Evolutionary conservation across 2,797 vertebrate genomes (phyloP), one percentile per base, ranked within the genome.

Genomic region (Sebastes baramenuke): DNA sequence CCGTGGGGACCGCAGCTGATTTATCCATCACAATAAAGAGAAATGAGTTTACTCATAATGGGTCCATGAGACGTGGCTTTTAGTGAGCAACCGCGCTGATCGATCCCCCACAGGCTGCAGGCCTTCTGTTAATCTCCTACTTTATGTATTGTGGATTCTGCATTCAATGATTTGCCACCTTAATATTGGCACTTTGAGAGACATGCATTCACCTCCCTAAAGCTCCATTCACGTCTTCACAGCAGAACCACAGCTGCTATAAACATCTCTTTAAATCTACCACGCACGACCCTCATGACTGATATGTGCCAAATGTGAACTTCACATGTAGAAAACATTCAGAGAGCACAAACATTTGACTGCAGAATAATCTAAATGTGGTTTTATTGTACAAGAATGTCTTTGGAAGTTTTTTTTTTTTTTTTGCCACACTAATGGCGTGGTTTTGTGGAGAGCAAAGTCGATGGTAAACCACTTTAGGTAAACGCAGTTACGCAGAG

Each of bases 11-110:
- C 7, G 79, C 13, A 6, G 52, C 65, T 80, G 65, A 89, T 76
- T 84, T 78, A 84, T 88, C 76, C 74, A 54, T 84, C 83, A 84
- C 71, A 84, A 89, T 89, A 87, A 91, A 80, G 68, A 67, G 30
- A 78, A 67, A 85, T 65, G 82, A 83, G 79, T 64, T 88, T 74
- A 61, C 22, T n/a, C 67, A 22, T 82, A 75, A 85, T 76, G 76
- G 82, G 25, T 59, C 79, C 61, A 25, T 20, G 61, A 81, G 68
- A 85, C 22, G 2, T 16, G 67, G 80, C 83, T 82, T 81, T 87
- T 81, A 83, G 70, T 58, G 77, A 76, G 78, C 79, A 81, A 75
- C 68, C 69, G 2, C 38, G 6, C 67, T 0, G 55, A 87, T 89
- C 77, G 58, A 90, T 86, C 36, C 69, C 80, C 81, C 42, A 6